phyloP scores from a whole-genome alignment of 2,113 vertebrate species.

The Lamprologus lemairii region DNA sequence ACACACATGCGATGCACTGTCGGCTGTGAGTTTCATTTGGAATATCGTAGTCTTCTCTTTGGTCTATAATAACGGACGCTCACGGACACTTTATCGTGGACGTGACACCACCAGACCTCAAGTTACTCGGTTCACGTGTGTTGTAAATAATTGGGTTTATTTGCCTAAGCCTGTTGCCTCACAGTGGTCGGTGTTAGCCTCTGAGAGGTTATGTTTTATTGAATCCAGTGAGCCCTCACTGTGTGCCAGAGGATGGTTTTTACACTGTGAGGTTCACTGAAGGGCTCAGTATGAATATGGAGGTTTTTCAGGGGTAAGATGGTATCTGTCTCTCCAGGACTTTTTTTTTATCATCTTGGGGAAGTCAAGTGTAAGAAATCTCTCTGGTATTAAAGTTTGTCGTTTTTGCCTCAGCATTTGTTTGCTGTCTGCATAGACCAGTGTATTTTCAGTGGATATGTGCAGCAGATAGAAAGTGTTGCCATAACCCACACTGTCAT shows the following conservation, averaged over 20 bases:
- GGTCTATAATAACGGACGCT: not conserved
- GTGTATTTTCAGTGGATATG: not conserved
- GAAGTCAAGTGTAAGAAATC: not conserved
- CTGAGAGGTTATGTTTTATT: not conserved
- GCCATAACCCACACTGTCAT: not conserved
- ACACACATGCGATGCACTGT: accelerated
- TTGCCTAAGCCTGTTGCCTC: not conserved
- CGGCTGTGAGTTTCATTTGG: not conserved
- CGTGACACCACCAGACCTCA: not conserved
- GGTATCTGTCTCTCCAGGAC: not conserved
- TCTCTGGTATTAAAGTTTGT: not conserved
- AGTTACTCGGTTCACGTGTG: not conserved
- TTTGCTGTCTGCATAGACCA: not conserved
- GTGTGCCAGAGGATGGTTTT: not conserved
- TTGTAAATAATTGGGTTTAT: not conserved
- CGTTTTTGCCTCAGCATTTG: not conserved
- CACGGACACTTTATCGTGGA: accelerated
- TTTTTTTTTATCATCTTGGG: not conserved
- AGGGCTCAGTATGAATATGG: conserved; percentile 41
- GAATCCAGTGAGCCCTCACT: not conserved
- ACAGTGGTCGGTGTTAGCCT: not conserved
- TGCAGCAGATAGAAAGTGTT: not conserved
- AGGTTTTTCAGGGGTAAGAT: not conserved
- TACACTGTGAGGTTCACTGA: conserved; percentile 8
- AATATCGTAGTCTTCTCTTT: not conserved